phyloP scores from a whole-genome alignment of 2,113 vertebrate species.

The Trachemys scripta region DNA sequence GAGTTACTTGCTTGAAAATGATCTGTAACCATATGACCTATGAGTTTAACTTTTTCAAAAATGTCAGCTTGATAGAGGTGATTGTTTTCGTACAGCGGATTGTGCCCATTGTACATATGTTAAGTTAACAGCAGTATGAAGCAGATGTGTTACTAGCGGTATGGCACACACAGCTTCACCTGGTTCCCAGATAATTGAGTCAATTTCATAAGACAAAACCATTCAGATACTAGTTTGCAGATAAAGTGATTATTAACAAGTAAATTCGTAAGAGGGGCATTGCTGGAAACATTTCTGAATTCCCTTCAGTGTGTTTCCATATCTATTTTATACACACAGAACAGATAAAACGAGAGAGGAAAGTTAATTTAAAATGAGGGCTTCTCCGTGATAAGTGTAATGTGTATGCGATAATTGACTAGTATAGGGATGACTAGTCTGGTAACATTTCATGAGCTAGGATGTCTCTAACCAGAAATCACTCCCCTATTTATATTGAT shows the following conservation, averaged over 20 bases:
- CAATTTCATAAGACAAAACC: background rate
- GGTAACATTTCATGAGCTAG: background rate
- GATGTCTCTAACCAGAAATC: background rate
- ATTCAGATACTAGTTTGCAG: background rate
- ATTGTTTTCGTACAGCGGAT: constrained; percentile 24
- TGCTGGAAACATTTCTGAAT: background rate
- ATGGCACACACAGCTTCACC: background rate
- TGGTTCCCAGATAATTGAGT: constrained; percentile 13
- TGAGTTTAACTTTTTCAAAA: constrained; percentile 59
- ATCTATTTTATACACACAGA: background rate
- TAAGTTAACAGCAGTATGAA: background rate
- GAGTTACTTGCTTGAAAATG: constrained; percentile 61
- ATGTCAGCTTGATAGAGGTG: constrained; percentile 49
- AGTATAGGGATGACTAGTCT: constrained; percentile 19
- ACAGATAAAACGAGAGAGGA: background rate
- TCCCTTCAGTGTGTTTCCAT: background rate
- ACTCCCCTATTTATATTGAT: background rate
- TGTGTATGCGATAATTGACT: background rate
- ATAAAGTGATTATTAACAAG: background rate
- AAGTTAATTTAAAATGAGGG: background rate
- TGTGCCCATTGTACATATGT: background rate
- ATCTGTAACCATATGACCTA: constrained; percentile 69
- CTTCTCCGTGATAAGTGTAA: background rate
- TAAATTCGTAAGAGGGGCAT: background rate
- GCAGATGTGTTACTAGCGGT: background rate